Evolutionary conservation across 2,888 invertebrate genomes (phyloP).

Genomic region (Pelosia muscerda): DNA sequence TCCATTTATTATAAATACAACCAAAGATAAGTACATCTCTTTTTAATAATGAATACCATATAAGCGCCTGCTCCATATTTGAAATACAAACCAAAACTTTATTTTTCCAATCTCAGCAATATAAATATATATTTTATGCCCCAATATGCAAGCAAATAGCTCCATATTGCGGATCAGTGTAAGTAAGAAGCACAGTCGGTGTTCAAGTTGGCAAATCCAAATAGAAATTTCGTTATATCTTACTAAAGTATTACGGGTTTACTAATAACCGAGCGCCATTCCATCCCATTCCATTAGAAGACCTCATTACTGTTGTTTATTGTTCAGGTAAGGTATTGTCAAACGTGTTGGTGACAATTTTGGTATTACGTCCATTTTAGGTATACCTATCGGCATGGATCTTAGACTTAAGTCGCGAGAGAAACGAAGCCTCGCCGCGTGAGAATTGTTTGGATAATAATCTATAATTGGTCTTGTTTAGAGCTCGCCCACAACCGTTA

Average conservation of each 20-base stretch:
- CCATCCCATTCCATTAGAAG: no score
- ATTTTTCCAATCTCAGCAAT: conserved; percentile 6
- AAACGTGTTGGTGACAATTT: neutral
- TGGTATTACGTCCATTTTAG: neutral
- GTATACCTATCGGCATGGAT: neutral
- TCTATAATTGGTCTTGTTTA: no score
- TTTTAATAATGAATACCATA: neutral
- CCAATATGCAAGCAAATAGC: conserved; percentile 4
- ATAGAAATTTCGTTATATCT: neutral
- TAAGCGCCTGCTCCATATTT: neutral
- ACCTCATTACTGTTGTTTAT: no score
- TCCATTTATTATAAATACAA: no score
- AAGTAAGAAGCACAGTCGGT: neutral
- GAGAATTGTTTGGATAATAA: no score
- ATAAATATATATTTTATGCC: neutral
- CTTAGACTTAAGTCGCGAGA: no score
- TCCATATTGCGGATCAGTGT: neutral
- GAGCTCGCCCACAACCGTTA: no score
- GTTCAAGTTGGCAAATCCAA: neutral
- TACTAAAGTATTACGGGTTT: conserved; percentile 3
- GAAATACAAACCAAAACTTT: neutral
- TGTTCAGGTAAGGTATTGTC: neutral
- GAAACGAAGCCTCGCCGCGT: no score
- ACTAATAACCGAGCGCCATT: no score
- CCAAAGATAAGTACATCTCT: neutral